These are phyloP conservation scores for Zaprionus nigranus DNA, from an alignment of 1,140 invertebrate genomes.

Conservation along the genomic window DNA sequence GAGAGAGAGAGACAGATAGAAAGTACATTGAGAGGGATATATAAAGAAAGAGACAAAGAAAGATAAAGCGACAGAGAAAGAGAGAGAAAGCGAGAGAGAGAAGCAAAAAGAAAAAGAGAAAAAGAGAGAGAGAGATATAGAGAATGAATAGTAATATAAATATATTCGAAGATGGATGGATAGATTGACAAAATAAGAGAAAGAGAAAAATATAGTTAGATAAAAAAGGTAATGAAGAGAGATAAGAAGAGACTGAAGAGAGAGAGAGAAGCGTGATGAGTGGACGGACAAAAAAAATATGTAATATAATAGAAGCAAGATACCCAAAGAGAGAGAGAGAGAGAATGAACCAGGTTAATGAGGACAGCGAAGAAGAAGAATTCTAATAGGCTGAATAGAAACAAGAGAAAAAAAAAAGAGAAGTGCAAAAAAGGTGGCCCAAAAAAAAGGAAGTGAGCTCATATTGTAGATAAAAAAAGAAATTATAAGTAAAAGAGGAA, in stretches of 20 bases:
- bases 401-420: no score
- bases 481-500: no score
- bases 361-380: not conserved
- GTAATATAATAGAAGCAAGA: not conserved
- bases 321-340: no score
- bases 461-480: no score
- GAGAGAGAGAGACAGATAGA: not conserved
- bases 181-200: not conserved
- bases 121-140: not conserved
- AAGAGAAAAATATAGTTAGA: not conserved
- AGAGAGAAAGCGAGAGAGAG: no score
- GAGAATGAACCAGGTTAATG: no score
- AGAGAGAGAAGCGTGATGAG: not conserved
- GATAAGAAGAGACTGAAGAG: not conserved
- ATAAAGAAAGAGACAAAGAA: not conserved
- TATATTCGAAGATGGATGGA: not conserved
- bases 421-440: no score
- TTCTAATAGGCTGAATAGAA: no score
- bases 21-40: not conserved
- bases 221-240: not conserved
- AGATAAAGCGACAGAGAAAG: not conserved
- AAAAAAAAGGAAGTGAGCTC: no score
- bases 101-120: no score
- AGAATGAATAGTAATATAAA: not conserved
- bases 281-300: not conserved